A percentile compares a stretch with the other conserved stretches of the same genome.
These are phyloP conservation scores for Ophion ellenae DNA, from an alignment of 2,888 invertebrate species.

Conservation along the genomic window DNA sequence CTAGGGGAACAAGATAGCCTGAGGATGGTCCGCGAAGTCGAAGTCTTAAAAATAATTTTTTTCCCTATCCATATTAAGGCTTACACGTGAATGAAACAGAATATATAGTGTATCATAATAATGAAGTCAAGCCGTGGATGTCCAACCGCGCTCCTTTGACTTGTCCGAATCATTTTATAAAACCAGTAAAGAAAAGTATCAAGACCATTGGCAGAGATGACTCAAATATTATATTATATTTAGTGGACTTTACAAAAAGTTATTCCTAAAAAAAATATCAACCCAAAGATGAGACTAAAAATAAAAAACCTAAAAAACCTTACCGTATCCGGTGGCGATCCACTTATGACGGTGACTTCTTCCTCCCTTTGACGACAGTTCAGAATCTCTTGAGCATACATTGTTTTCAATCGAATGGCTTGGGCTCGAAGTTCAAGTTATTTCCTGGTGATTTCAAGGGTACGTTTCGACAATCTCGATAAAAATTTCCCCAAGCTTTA, in stretches of 20 bases:
- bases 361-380: conserved; percentile 7
- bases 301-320: conserved; percentile 13
- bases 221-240: background rate
- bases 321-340: conserved; percentile 70
- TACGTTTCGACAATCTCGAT: background rate
- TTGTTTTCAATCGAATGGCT: conserved; percentile 26
- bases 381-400: conserved; percentile 64
- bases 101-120: background rate
- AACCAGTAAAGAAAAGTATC: background rate
- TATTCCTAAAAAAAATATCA: background rate
- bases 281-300: background rate
- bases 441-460: background rate
- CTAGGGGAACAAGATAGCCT: no score
- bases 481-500: background rate
- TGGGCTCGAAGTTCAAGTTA: background rate
- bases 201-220: background rate
- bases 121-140: background rate
- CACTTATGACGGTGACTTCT: conserved; percentile 15
- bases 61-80: no score
- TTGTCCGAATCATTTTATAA: background rate
- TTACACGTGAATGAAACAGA: no score
- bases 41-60: no score
- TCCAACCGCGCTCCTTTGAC: background rate
- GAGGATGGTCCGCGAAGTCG: no score
- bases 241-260: background rate